Base-by-base conservation (phyloP, 2,888 invertebrate genomes). In the Parnassius apollo region DNA sequence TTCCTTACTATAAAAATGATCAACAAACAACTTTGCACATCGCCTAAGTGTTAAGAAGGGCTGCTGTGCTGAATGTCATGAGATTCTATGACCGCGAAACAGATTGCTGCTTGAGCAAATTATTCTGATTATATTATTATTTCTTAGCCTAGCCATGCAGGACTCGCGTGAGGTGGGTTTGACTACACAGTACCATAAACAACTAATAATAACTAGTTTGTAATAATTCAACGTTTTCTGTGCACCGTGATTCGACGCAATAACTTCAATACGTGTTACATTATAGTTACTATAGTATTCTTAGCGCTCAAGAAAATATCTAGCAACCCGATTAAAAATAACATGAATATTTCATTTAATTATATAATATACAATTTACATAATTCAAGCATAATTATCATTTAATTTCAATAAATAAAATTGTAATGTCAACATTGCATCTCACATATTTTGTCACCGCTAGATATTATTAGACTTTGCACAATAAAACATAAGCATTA, bases 1-100 rank as follows among this genome's bases (percentile, higher is more conserved):
- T 88, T 82, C 83, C 88, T 91, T 91, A 89, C 87, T 88, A 89
- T 91, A 87, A 88, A 89, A 89, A 90, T 87, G 80, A 89, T 90
- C 83, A 91, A 91, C 91, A 90, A 90, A 89, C 88, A 90, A 90
- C 88, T 82, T 85, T 83, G 86, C 89, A 86, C 88, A 85, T 85
- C 84, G 79, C 73, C 85, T 86, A 86, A 81, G 79, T 81, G 80
- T 83, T 76, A 48, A 48, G 78, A 81, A 75, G 81, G 79, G 82
- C 80, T 69, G 78, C 83, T 81, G 86, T 86, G 88, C 88, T 83
- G 75, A 78, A 81, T 86, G 86, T 86, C 82, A 87, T 91, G 91
- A 91, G 91, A 91, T 91, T 91, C 91, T 89, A 86, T 83, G 81
- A 81, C 87, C 87, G 86, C 80, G 71, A 81, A 83, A 82, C 75